phyloP scores from a whole-genome alignment of 2,113 vertebrate genomes.

The Catharus bicknelli region DNA sequence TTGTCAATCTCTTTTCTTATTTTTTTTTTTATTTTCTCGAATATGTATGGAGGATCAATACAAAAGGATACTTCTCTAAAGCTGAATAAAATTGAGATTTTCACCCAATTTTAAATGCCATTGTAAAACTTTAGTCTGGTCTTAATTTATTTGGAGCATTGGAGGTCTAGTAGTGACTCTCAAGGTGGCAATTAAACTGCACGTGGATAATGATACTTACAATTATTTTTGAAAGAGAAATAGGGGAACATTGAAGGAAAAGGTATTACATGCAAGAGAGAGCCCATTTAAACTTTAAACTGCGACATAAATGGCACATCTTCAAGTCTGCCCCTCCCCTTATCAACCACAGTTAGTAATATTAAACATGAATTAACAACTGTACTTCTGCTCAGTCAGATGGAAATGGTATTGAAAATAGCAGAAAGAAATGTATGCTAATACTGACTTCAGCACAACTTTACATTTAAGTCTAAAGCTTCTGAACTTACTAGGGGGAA shows the following conservation, averaged over 20 bases:
- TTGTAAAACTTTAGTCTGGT: background rate
- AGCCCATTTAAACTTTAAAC: background rate
- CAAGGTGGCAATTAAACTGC: background rate
- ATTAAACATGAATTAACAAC: background rate
- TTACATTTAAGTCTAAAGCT: conserved; percentile 3
- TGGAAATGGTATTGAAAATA: background rate
- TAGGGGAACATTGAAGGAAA: background rate
- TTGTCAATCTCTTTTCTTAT: background rate
- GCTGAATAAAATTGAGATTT: background rate
- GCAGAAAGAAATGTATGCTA: background rate
- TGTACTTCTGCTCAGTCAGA: background rate
- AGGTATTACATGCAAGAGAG: background rate
- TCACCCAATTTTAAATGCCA: background rate
- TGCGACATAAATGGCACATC: background rate
- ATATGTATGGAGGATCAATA: background rate
- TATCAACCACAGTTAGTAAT: background rate
- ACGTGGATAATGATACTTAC: background rate
- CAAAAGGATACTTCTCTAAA: background rate
- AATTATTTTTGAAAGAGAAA: conserved; percentile 5
- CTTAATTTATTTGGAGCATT: background rate
- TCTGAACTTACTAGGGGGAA: background rate
- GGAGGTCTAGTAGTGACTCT: background rate
- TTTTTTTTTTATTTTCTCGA: background rate
- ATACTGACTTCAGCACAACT: conserved; percentile 8
- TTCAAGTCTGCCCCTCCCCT: background rate